Evolutionary conservation across 2,888 invertebrate genomes (phyloP), one percentile per base, ranked within the genome.

Genomic region (Polietes domitor): DNA sequence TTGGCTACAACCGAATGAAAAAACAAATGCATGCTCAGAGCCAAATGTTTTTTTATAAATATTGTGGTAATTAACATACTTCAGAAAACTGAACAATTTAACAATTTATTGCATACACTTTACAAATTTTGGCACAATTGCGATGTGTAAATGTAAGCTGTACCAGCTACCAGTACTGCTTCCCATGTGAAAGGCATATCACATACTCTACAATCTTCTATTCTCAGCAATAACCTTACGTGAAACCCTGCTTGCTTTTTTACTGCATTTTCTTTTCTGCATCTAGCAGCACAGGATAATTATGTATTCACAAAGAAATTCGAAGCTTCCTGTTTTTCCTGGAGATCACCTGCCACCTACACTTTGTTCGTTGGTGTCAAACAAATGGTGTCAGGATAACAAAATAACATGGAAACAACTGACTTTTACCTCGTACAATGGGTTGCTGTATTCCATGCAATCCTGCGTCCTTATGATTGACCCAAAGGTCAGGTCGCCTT

Each of bases 241-340:
- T 37, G 7, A 19, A 15, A 71, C 50, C 41, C 37, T 47, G 10
- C 37, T 37, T 7, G 4, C 4, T 47, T 12, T 32, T 32, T 2
- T 47, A 47, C n/a, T 47, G 15, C 47, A 47, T 3, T 3, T 12
- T n/a, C 32, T 32, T 32, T 32, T 47, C 15, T 47, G 24, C 9
- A 50, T 19, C n/a, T n/a, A n/a, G n/a, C n/a, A n/a, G 37, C 21
- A 68, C 41, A 43, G 43, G 3, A 68, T 41, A 68, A 41, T 24
- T 68, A 68, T 10, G 21, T 43, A 65, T 77, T 61, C 74, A 75
- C 43, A 83, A 21, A 70, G 70, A 74, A 74, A 77, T 71, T 80
- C 55, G 43, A 80, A 47, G 47, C 32, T 47, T n/a, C n/a, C n/a
- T 63, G 32, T 32, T 1, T 47, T 41, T 2, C 1, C 19, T 53